Base-by-base conservation (phyloP, 92 coral and sea anemone genomes). In the Ricordea florida region DNA sequence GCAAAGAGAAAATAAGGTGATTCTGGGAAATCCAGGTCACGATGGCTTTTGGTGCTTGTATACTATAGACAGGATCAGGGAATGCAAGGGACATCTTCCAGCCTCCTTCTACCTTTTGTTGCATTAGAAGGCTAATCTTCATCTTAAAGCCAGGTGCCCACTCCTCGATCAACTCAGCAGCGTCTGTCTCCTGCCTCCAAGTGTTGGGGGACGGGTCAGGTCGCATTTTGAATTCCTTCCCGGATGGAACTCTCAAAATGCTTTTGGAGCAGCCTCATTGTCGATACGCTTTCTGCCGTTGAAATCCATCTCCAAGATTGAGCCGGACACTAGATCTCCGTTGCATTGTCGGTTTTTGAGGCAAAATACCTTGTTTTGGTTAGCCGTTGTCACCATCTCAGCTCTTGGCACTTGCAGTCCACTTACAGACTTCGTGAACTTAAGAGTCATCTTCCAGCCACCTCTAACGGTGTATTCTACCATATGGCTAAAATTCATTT, bases 381-480 rank as follows among this genome's bases (percentile, higher is more conserved):
- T 3, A 26, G 59, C 10, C 5, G 32, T 25, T 10, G 83, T 62
- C 29, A 64, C 41, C 10, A 43, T 43, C 4, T 23, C 10, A 4
- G 74, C 86, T 0, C 64, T 69, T 22, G 68, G 76, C 27, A 67
- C 44, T 10, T 45, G 58, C 31, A 85, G 47, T 10, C 10, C 5
- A 14, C 44, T 33, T 13, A 85, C 43, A 3, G 73, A 66, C 30
- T 72, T 85, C 29, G 57, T 42, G 21, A 85, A 77, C 47, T 72
- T 57, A 20, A 85, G 61, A 13, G 56, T 32, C 67, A 85, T 80
- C 35, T 69, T 66, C 91, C 91, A 85, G 32, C 91, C 91, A 13
- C 81, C 75, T 3, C 2, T 16, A 6, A 72, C 82, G 26, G 43
- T 55, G 10, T 75, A 53, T 8, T 27, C 23, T 51, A 71, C 7